Evolutionary conservation across 1,140 invertebrate species (phyloP).

Genomic region (Mercenaria mercenaria): DNA sequence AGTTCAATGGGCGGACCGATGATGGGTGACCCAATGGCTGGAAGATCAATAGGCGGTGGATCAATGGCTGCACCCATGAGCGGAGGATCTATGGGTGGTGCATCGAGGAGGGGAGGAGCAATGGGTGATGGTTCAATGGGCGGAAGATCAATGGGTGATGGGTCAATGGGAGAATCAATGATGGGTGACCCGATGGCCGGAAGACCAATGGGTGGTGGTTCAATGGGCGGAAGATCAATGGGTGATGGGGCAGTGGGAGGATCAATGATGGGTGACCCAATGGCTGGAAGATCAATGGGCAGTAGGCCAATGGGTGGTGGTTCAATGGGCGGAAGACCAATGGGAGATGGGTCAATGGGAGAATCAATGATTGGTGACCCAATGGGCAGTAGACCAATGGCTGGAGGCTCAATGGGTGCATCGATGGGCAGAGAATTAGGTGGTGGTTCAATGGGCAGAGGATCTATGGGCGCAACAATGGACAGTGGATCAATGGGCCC

Average conservation of each 20-base stretch:
- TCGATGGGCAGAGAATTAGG: too few species aligned
- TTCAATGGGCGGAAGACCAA: not conserved
- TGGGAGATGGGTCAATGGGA: not conserved
- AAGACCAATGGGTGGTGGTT: not conserved
- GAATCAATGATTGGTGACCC: not conserved
- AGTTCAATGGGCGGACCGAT: not conserved
- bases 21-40: not conserved
- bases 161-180: not conserved
- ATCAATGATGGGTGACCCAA: not conserved
- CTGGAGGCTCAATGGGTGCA: too few species aligned
- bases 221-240: not conserved
- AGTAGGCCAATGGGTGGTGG: not conserved
- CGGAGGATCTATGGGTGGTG: not conserved
- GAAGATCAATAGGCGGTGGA: not conserved
- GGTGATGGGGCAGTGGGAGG: not conserved
- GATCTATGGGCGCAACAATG: too few species aligned
- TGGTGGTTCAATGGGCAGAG: too few species aligned
- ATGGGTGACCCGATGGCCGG: not conserved
- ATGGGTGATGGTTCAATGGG: not conserved
- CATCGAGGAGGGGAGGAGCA: not conserved
- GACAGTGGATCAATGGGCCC: not conserved
- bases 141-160: not conserved
- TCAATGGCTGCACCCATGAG: not conserved
- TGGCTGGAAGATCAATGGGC: not conserved
- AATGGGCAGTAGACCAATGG: not conserved